Evolutionary conservation across 1,140 invertebrate species (phyloP).

Genomic region (Drosophila kurseongensis): DNA sequence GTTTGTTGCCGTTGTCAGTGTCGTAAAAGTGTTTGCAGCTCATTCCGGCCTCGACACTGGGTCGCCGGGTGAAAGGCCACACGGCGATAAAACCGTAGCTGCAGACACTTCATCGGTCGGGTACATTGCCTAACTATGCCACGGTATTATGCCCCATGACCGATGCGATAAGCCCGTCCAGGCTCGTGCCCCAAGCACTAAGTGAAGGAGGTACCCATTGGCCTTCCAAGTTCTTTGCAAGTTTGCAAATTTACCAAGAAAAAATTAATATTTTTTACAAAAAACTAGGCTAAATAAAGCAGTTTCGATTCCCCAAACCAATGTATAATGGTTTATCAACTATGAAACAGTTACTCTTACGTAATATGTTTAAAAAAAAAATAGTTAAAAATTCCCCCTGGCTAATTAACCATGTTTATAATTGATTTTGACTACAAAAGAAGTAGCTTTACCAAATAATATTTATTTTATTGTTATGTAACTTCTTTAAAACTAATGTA

Average conservation of each 20-base stretch:
- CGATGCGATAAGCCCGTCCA: neutral
- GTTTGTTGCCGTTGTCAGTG: constrained; percentile 62
- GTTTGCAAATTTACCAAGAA: neutral
- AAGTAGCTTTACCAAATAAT: no score
- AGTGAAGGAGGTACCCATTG: neutral
- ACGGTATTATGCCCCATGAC: constrained; percentile 47
- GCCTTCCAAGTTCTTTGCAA: neutral
- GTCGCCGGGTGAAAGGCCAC: constrained; percentile 69
- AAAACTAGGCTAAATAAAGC: no score
- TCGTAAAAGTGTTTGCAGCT: constrained; percentile 71
- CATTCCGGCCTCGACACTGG: constrained; percentile 20
- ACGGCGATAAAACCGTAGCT: constrained; percentile 61
- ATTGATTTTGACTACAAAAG: no score
- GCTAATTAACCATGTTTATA: no score
- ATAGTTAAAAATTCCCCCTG: no score
- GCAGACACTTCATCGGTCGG: constrained; percentile 37
- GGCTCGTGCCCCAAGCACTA: constrained; percentile 38
- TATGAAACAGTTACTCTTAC: no score
- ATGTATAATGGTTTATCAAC: no score
- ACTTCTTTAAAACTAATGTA: no score
- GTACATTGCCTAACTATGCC: neutral
- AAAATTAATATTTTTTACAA: no score
- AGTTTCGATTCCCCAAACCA: no score
- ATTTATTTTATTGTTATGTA: no score
- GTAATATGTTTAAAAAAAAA: no score